Conservation (phyloP, 1,140 invertebrate genomes). For the Cydia splendana region DNA sequence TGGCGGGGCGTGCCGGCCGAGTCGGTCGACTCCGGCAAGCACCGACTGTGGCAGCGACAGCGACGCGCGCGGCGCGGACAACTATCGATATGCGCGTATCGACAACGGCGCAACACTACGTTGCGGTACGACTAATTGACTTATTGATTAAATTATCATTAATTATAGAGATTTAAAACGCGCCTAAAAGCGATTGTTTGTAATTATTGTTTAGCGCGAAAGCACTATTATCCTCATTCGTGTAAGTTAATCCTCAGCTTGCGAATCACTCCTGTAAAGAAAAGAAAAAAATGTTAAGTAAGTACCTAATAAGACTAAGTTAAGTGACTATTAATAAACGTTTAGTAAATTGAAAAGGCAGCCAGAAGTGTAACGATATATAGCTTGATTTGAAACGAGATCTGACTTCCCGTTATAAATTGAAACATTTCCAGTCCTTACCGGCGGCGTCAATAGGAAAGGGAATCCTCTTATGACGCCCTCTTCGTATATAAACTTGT, state of each 20-base stretch:
- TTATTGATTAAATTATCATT: constrained; percentile 42
- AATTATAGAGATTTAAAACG: constrained; percentile 46
- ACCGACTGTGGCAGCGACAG: constrained; percentile 68
- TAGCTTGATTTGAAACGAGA: constrained; percentile 30
- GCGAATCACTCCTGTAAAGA: constrained; percentile 70
- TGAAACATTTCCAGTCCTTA: constrained; percentile 45
- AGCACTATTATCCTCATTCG: constrained; percentile 64
- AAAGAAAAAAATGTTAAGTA: constrained; percentile 47
- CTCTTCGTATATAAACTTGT: constrained; percentile 46
- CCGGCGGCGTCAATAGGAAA: constrained; percentile 46
- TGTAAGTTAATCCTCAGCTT: constrained; percentile 60
- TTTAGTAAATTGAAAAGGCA: constrained; percentile 43
- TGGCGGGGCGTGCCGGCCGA: constrained; percentile 74
- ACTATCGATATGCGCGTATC: constrained; percentile 52
- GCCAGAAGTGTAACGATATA: constrained; percentile 41
- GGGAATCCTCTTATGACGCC: constrained; percentile 45
- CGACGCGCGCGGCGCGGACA: constrained; percentile 57
- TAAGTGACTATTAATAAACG: constrained; percentile 6
- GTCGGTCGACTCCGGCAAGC: constrained; percentile 75
- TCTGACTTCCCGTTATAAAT: constrained; percentile 41
- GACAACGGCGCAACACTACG: constrained; percentile 59
- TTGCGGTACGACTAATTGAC: constrained; percentile 49
- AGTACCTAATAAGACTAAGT: constrained; percentile 33
- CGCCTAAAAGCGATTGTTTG: constrained; percentile 52
- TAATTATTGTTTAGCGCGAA: constrained; percentile 50